A percentile compares a stretch with the other conserved stretches of the same genome.
Conservation (phyloP, 2,113 vertebrate species). For the Murina feae region DNA sequence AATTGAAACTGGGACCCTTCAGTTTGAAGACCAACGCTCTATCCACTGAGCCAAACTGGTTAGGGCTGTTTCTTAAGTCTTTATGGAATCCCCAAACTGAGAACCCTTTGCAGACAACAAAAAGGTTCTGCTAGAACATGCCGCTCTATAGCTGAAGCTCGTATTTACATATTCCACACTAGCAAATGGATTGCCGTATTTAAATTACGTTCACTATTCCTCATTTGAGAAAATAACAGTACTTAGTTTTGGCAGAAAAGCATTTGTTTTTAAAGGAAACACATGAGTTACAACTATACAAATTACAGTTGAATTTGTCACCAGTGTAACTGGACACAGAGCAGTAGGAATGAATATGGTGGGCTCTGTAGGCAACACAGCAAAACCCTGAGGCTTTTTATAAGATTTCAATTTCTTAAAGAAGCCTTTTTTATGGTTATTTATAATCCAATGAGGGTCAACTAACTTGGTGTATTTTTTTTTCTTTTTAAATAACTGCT, state of each 20-base stretch:
- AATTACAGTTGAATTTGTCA: background rate
- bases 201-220: slow-evolving; percentile 1
- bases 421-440: slow-evolving; percentile 24
- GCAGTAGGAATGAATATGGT: background rate
- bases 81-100: no score
- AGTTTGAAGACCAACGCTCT: no score
- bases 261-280: slow-evolving; percentile 37
- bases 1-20: no score
- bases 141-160: no score
- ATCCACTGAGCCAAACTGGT: no score
- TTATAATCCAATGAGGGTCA: slow-evolving; percentile 47
- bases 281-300: background rate
- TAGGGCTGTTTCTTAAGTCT: no score
- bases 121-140: no score
- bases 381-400: slow-evolving; percentile 14
- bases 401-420: slow-evolving; percentile 30
- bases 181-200: no score
- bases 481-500: slow-evolving; percentile 17
- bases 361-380: background rate
- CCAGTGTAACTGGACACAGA: slow-evolving; percentile 7
- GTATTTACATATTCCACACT: no score
- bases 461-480: slow-evolving; percentile 3
- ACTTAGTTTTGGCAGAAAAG: background rate
- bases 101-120: no score
- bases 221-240: slow-evolving; percentile 24